Conservation (phyloP, 1,140 invertebrate genomes). For the Bicyclus anynana region DNA sequence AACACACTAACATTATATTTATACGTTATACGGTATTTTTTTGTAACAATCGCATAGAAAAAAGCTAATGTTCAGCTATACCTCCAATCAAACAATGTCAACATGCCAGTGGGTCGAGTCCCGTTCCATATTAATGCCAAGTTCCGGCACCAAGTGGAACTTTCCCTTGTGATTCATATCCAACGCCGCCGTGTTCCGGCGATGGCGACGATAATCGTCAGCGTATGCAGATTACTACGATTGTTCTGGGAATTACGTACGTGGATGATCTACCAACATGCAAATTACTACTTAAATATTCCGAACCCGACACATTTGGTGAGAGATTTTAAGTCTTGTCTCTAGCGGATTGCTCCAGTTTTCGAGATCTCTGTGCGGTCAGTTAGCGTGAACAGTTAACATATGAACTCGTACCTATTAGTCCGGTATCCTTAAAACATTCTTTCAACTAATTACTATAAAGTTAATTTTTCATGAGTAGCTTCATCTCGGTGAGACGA, state of each 20-base stretch:
- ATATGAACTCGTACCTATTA: too few relatives aligned
- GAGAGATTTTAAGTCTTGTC: neutral
- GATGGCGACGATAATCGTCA: constrained; percentile 41
- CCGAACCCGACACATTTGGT: neutral
- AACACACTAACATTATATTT: too few relatives aligned
- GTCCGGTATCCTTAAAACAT: too few relatives aligned
- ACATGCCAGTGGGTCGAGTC: constrained; percentile 8
- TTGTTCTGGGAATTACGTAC: constrained; percentile 35
- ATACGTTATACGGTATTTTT: too few relatives aligned
- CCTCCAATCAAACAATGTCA: neutral
- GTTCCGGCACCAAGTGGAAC: constrained; percentile 30
- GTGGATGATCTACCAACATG: constrained; percentile 18
- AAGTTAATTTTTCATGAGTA: too few relatives aligned
- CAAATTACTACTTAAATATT: constrained; percentile 9
- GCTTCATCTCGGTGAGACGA: too few relatives aligned
- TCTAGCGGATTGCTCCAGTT: too few relatives aligned
- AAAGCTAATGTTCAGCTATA: neutral
- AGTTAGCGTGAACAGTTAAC: too few relatives aligned
- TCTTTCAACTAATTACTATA: too few relatives aligned
- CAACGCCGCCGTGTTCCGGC: constrained; percentile 27
- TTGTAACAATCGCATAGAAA: too few relatives aligned
- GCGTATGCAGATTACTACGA: constrained; percentile 48
- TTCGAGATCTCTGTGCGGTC: neutral
- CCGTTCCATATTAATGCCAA: constrained; percentile 9
- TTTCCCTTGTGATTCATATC: constrained; percentile 36